Evolutionary conservation across 2,888 invertebrate genomes (phyloP).

Genomic region (Prostheceraeus crozeri): DNA sequence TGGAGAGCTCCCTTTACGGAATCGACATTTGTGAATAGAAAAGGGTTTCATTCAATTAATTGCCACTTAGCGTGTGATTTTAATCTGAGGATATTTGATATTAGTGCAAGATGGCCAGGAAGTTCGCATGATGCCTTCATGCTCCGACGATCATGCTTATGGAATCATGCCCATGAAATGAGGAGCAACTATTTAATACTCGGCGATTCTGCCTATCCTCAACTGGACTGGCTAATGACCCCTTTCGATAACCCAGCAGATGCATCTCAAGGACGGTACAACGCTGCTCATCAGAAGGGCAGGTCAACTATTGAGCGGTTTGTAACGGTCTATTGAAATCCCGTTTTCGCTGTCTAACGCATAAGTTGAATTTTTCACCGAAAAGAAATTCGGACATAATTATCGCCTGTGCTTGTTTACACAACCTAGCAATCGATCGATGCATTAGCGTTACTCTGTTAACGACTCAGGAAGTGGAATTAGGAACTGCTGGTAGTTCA

Average conservation of each 20-base stretch:
- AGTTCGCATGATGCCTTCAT: constrained; percentile 16
- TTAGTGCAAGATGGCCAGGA: constrained; percentile 10
- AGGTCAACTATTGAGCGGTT: not conserved
- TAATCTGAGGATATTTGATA: constrained; percentile 5
- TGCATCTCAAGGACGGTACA: constrained; percentile 5
- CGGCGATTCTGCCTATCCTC: constrained; percentile 11
- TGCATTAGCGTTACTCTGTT: too few relatives aligned
- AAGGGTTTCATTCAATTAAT: constrained; percentile 19
- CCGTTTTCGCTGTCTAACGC: constrained; percentile 2
- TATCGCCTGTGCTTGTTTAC: too few relatives aligned
- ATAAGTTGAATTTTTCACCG: constrained; percentile 13
- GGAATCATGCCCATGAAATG: not conserved
- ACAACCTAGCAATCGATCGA: too few relatives aligned
- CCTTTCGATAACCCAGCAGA: not conserved
- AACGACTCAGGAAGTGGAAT: too few relatives aligned
- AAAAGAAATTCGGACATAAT: too few relatives aligned
- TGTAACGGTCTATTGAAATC: constrained; percentile 21
- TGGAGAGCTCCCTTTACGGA: too few relatives aligned
- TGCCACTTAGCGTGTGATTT: constrained; percentile 22
- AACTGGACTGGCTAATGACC: constrained; percentile 12
- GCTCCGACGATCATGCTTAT: constrained; percentile 3
- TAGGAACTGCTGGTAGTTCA: too few relatives aligned
- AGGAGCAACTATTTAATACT: not conserved
- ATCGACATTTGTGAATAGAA: constrained; percentile 21
- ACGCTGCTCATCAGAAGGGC: constrained; percentile 17